These are phyloP conservation scores for Drosophila repletoides DNA, from an alignment of 1,140 invertebrate genomes.

Conservation along the genomic window DNA sequence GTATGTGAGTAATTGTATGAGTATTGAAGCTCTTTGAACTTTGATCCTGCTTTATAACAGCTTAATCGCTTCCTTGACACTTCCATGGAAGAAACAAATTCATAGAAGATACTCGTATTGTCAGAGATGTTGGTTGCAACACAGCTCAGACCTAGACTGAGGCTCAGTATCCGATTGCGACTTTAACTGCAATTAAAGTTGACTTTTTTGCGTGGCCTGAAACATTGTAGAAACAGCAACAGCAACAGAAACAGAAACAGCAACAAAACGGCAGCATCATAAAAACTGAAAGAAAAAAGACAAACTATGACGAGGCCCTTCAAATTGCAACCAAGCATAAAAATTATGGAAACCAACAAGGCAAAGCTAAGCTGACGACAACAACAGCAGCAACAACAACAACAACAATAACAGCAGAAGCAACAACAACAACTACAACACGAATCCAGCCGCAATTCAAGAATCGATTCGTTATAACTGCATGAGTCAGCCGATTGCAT, in stretches of 20 bases:
- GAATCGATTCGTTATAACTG: constrained; percentile 49
- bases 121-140: constrained; percentile 20
- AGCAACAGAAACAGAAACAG: constrained; percentile 28
- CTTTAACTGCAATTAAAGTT: constrained; percentile 72
- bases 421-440: too few species aligned
- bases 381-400: constrained; percentile 33
- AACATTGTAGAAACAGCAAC: constrained; percentile 16
- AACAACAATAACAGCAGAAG: constrained; percentile 10
- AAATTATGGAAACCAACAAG: constrained; percentile 54
- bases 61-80: constrained; percentile 27
- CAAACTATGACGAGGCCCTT: constrained; percentile 73
- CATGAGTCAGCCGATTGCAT: constrained; percentile 58
- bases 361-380: constrained; percentile 25
- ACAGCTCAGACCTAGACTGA: constrained; percentile 3
- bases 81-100: neutral
- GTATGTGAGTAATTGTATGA: too few species aligned
- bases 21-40: constrained; percentile 1
- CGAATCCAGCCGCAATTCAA: constrained; percentile 16
- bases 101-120: constrained; percentile 1
- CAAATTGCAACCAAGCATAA: constrained; percentile 71
- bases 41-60: neutral
- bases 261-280: constrained; percentile 18
- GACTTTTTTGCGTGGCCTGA: constrained; percentile 43
- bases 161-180: constrained; percentile 21
- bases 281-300: constrained; percentile 4